Base-by-base conservation (phyloP, 2,888 invertebrate genomes). In the Proisotoma minuta region DNA sequence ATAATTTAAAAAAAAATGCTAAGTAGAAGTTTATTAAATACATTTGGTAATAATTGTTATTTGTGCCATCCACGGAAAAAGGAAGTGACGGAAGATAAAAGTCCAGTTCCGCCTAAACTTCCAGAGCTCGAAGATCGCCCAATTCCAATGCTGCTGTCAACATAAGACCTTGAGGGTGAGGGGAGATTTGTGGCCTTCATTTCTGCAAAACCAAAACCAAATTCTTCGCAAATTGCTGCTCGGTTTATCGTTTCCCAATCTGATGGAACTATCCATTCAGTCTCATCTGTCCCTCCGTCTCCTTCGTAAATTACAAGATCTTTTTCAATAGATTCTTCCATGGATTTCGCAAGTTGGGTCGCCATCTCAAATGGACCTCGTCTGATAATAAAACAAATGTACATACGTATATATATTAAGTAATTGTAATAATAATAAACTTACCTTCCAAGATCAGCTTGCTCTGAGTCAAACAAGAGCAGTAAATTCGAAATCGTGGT, bases 181-280 rank as follows among this genome's bases (percentile, higher is more conserved):
- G 50, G 51, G 62, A 62, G 68, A 27, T 67, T 51, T 28, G 61
- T 60, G 47, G 62, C 49, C 24, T 69, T 66, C 72, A 72, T 72
- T 57, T 66, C 64, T 40, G 70, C 64, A 20, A 69, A 53, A 8
- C 63, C 62, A 60, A 63, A 64, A 10, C 63, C 63, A 59, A 63
- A 63, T 43, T 72, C 72, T 47, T 70, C 72, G 10, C 64, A 56
- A 23, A 72, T 60, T 22, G 69, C 57, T 39, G 60, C 65, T 26
- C 60, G 48, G 26, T 69, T 68, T 76, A 89, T 87, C 61, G 86
- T 84, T 79, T 89, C 89, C 89, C 89, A 89, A 76, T 88, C 93
- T 79, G 85, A 85, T 74, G 85, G 84, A 64, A 89, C 82, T 22
- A 75, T 65, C 65, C 81, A 83, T 68, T 86, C 87, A 71, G 60